These are phyloP conservation scores for Andrena flavipes DNA, from an alignment of 2,888 invertebrate species.

Conservation along the genomic window DNA sequence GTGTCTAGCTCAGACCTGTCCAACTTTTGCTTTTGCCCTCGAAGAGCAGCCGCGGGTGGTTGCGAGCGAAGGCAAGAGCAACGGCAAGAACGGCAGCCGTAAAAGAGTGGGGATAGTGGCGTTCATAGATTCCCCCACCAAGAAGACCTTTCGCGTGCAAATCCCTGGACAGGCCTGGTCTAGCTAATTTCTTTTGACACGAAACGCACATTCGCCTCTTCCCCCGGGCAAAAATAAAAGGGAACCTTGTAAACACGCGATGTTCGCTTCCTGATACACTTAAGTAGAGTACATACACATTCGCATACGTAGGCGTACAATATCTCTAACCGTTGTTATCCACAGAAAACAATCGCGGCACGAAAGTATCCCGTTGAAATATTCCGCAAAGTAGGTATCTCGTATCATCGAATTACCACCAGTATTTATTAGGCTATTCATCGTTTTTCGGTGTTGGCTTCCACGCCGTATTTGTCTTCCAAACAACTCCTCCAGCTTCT, in stretches of 20 bases:
- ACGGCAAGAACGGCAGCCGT: too few relatives aligned
- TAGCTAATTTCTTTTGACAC: slow-evolving; percentile 34
- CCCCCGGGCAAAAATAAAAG: not conserved
- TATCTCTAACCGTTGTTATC: not conserved
- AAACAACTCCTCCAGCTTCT: slow-evolving; percentile 30
- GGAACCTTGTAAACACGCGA: not conserved
- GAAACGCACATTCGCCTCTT: not conserved
- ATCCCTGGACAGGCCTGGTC: too few relatives aligned
- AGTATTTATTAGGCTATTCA: slow-evolving; percentile 33
- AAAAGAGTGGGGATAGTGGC: too few relatives aligned
- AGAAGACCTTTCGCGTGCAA: too few relatives aligned
- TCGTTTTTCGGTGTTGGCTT: slow-evolving; percentile 39
- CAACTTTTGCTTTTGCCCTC: too few relatives aligned
- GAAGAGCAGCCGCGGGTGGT: too few relatives aligned
- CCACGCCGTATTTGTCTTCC: slow-evolving; percentile 32
- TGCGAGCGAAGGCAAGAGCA: too few relatives aligned
- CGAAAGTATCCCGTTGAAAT: slow-evolving; percentile 14
- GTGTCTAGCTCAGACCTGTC: too few relatives aligned
- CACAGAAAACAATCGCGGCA: slow-evolving; percentile 4
- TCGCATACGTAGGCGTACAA: not conserved
- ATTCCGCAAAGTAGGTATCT: not conserved
- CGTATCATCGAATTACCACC: not conserved
- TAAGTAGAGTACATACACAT: not conserved
- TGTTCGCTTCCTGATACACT: not conserved
- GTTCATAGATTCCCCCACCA: too few relatives aligned